Percentiles rank a stretch among this genome's conserved stretches.
phyloP scores from a whole-genome alignment of 2,113 vertebrate species.

The Ciconia boyciana region DNA sequence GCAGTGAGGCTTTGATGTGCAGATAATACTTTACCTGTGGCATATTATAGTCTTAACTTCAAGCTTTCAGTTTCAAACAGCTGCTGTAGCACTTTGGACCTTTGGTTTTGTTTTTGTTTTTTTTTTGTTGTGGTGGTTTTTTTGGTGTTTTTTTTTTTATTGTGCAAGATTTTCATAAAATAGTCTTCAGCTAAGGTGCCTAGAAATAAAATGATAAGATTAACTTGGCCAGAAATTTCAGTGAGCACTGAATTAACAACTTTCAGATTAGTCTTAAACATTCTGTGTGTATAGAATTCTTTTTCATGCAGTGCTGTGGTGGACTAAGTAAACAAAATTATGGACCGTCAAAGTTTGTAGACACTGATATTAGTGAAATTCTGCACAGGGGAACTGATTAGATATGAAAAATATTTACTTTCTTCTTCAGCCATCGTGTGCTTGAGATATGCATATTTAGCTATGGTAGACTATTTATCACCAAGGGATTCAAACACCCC shows the following conservation, averaged over 20 bases:
- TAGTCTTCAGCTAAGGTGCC: not conserved
- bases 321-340: not conserved
- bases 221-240: not conserved
- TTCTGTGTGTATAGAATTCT: not conserved
- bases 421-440: not conserved
- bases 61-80: constrained; percentile 8
- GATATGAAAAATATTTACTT: not conserved
- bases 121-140: not conserved
- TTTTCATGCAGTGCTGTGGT: not conserved
- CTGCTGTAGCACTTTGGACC: not conserved
- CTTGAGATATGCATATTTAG: not conserved
- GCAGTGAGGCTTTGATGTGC: constrained; percentile 39
- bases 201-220: not conserved
- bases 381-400: not conserved
- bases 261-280: not conserved
- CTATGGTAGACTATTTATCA: not conserved
- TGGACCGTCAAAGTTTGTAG: not conserved
- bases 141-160: not conserved
- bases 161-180: not conserved
- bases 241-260: not conserved
- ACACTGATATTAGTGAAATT: not conserved
- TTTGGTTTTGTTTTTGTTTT: not conserved
- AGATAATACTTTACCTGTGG: constrained; percentile 46
- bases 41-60: not conserved
- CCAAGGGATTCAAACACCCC: not conserved